phyloP scores from a whole-genome alignment of 2,113 vertebrate species.

The Psilopsiagon aurifrons region DNA sequence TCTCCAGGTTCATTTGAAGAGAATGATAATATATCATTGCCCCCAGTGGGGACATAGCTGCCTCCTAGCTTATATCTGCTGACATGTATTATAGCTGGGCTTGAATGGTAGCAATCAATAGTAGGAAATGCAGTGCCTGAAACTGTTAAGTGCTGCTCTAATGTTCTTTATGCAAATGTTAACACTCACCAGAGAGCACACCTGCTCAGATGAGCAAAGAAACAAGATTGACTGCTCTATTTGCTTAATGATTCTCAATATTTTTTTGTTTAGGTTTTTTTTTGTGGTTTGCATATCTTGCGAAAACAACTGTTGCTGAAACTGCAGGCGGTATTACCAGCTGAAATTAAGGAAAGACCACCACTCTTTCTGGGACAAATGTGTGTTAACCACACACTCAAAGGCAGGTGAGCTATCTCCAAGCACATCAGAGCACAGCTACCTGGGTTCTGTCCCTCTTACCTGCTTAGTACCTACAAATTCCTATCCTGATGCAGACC shows the following conservation, averaged over 20 bases:
- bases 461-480: background rate
- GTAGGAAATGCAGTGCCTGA: background rate
- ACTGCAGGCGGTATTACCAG: background rate
- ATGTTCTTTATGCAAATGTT: background rate
- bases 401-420: background rate
- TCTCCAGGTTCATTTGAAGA: conserved; percentile 27
- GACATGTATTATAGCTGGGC: conserved; percentile 9
- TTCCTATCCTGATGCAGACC: background rate
- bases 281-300: background rate
- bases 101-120: conserved; percentile 18
- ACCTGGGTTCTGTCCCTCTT: background rate
- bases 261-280: background rate
- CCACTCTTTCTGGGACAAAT: background rate
- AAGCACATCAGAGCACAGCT: background rate
- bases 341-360: background rate
- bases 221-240: background rate
- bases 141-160: conserved; percentile 6
- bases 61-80: conserved; percentile 12
- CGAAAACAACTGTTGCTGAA: background rate
- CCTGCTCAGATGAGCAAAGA: background rate
- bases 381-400: accelerated
- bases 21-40: conserved; percentile 14
- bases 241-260: background rate
- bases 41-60: conserved; percentile 22
- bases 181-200: background rate